A percentile compares a stretch with the other conserved stretches of the same genome.
Evolutionary conservation across 2,888 invertebrate species (phyloP).

Genomic region (Melinopterus prodromus): DNA sequence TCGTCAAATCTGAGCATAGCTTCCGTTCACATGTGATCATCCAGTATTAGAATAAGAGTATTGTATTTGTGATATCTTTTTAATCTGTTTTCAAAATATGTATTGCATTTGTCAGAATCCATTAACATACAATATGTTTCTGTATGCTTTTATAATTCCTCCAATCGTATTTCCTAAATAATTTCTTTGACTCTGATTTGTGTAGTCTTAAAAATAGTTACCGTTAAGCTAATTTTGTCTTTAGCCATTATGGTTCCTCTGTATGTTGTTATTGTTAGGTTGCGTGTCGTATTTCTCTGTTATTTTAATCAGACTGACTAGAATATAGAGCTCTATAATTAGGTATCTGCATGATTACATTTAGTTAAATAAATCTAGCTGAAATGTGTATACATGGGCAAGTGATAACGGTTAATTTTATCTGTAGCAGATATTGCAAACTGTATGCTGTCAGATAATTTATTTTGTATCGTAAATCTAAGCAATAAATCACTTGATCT

Average conservation of each 20-base stretch:
- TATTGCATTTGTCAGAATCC: background rate
- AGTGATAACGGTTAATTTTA: background rate
- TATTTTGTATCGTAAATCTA: constrained; percentile 4
- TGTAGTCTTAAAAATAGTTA: background rate
- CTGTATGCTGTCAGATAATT: background rate
- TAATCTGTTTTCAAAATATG: background rate
- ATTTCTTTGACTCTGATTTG: background rate
- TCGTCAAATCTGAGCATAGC: constrained; percentile 20
- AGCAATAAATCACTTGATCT: constrained; percentile 4
- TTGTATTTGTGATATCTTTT: background rate
- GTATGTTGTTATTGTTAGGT: too few species aligned
- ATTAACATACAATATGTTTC: background rate
- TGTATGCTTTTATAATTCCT: background rate
- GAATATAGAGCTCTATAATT: background rate
- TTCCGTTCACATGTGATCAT: constrained; percentile 20
- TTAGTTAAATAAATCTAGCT: background rate
- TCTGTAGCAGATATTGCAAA: background rate
- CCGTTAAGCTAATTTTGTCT: background rate
- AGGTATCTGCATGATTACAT: background rate
- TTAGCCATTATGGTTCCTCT: background rate
- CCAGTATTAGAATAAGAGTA: background rate
- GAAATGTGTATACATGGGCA: background rate
- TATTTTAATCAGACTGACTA: background rate
- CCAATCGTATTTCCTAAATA: background rate
- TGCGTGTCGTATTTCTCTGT: background rate